Percentiles rank a stretch among this genome's conserved stretches.
phyloP scores from a whole-genome alignment of 2,888 invertebrate genomes.

The Drosophila infuscata region DNA sequence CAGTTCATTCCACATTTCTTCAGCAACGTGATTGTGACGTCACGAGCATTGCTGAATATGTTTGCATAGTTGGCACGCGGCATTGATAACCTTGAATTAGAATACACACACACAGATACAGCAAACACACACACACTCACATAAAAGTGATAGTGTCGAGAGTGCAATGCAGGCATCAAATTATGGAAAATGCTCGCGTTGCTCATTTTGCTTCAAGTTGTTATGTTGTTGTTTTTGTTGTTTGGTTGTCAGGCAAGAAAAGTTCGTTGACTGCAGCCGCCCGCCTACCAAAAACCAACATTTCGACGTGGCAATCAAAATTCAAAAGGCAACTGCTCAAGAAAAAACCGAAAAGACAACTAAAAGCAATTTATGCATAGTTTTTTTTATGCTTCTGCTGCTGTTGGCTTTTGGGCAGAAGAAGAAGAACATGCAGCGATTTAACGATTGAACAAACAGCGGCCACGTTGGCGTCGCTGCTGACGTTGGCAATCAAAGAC shows the following conservation, averaged over 20 bases:
- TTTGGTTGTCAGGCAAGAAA: conserved; percentile 18
- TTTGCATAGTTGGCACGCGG: conserved; percentile 39
- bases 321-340: conserved; percentile 37
- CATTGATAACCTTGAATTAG: conserved; percentile 65
- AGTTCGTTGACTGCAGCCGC: conserved; percentile 52
- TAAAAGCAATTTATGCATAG: conserved; percentile 38
- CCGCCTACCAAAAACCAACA: conserved; percentile 15
- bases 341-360: conserved; percentile 7
- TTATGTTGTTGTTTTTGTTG: conserved; percentile 1
- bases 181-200: conserved; percentile 41
- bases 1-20: not conserved
- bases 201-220: conserved; percentile 26
- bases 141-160: conserved; percentile 7
- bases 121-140: conserved; percentile 6
- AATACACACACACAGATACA: conserved; percentile 13
- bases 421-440: conserved; percentile 42
- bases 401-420: conserved; percentile 18
- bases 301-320: conserved; percentile 55
- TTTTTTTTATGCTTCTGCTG: conserved; percentile 23
- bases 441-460: conserved; percentile 35
- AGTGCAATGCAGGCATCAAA: conserved; percentile 40
- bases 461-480: conserved; percentile 71
- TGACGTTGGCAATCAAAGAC: conserved; percentile 64
- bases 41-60: conserved; percentile 44
- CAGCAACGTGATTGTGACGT: conserved; percentile 18